Conservation (phyloP, 2,113 vertebrate genomes). For the Muntiacus reevesi region DNA sequence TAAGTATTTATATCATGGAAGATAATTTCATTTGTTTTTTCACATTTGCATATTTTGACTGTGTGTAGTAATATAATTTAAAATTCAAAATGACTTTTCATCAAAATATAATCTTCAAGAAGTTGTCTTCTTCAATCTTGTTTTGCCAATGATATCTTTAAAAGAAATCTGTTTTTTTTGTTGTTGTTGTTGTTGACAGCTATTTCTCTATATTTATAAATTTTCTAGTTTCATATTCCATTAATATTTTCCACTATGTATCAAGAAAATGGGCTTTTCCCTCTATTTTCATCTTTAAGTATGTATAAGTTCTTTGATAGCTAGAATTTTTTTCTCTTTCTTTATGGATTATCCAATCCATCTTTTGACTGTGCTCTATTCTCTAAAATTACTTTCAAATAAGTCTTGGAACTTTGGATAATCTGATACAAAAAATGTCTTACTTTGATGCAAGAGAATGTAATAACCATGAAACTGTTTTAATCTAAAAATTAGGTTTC, state of each 20-base stretch:
- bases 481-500: background rate
- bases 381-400: background rate
- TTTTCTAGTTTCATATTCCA: background rate
- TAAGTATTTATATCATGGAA: background rate
- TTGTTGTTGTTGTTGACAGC: background rate
- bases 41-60: background rate
- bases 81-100: background rate
- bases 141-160: background rate
- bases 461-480: background rate
- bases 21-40: background rate
- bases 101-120: background rate
- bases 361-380: background rate
- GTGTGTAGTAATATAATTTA: background rate
- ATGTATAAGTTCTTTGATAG: background rate
- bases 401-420: background rate
- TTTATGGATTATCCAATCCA: background rate
- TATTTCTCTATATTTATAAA: background rate
- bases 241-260: background rate
- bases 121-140: background rate
- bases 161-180: background rate
- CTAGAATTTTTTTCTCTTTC: background rate
- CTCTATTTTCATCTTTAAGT: background rate
- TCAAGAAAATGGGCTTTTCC: background rate
- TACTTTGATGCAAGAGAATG: background rate
- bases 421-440: background rate